Conservation (phyloP, 2,113 vertebrate species). For the Brevimyrus niger region DNA sequence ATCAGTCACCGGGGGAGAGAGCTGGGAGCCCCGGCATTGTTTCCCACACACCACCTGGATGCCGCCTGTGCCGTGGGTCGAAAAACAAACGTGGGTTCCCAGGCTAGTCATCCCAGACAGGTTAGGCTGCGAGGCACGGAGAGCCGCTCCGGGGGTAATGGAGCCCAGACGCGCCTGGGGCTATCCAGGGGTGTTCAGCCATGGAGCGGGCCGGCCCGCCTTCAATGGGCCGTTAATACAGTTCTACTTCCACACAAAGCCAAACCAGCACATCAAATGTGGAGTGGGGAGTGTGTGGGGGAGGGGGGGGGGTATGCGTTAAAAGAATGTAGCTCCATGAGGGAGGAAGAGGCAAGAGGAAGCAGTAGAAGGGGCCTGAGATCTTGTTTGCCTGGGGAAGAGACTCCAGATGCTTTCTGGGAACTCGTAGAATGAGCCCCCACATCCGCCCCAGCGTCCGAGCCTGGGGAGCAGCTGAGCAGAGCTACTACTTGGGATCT, state of each 20-base stretch:
- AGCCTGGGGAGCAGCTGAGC: background rate
- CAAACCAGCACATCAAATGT: constrained; percentile 30
- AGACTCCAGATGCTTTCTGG: background rate
- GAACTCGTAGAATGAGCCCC: background rate
- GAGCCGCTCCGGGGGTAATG: constrained; percentile 44
- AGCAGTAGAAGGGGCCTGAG: constrained; percentile 8
- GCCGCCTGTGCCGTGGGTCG: constrained; percentile 46
- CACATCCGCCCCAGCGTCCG: background rate
- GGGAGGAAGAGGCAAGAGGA: constrained; percentile 15
- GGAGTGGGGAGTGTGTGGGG: background rate
- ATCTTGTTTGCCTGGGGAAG: constrained; percentile 23
- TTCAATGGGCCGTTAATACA: constrained; percentile 59
- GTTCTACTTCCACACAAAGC: constrained; percentile 40
- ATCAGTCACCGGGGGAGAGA: background rate
- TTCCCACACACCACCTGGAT: background rate
- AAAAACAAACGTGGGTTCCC: constrained; percentile 53
- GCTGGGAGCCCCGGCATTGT: background rate
- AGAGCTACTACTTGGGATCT: background rate
- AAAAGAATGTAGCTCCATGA: constrained; percentile 17
- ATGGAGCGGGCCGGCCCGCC: constrained; percentile 55
- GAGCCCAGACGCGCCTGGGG: constrained; percentile 50
- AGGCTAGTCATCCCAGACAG: constrained; percentile 50
- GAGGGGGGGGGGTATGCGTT: background rate
- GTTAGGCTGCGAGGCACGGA: constrained; percentile 34
- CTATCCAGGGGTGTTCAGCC: constrained; percentile 54